Evolutionary conservation across 2,888 invertebrate species (phyloP), one percentile per base, ranked within the genome.

Genomic region (Luperina nickerlii): DNA sequence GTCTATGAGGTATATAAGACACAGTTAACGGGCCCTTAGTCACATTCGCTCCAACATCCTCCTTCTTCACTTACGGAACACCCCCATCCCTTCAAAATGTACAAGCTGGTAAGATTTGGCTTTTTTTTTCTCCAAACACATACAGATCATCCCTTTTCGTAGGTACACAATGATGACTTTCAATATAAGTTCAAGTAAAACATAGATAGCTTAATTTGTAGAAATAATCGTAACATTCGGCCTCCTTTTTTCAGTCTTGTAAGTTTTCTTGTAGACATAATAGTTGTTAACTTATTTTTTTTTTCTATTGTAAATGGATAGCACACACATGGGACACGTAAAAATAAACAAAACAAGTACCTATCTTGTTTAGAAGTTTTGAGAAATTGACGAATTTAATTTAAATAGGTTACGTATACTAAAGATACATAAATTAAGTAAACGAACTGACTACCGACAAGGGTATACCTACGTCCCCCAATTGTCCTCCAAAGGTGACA

Each of bases 41-140:
- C 95, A 96, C 97, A 97, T 95, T 96, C 96, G 97, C 88, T 95
- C 93, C 89, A 89, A 94, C 88, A 94, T 91, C 92, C 91, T 92
- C 91, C 92, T 94, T 93, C 92, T 93, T 93, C 90, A 90, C 92
- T 89, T 90, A 91, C 92, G 90, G 91, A 91, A 88, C 89, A 93
- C 89, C 92, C 93, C 90, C 88, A 92, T 78, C 92, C 92, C 91
- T 90, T 92, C 96, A 97, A 97, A 94, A 97, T 97, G 97, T 97
- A 97, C 96, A 97, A 97, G 91, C 95, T 97, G 97, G 97, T 97
- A 96, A 97, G 97, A 81, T 76, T 81, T 84, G 15, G 51, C 42
- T 62, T 74, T 79, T 18, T 57, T 75, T 78, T 72, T 68, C 38
- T 72, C 18, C 9, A 18, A 79, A 45, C 45, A 73, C 74, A 69